Evolutionary conservation across 2,113 vertebrate species (phyloP).

Genomic region (Paradisaea rubra): DNA sequence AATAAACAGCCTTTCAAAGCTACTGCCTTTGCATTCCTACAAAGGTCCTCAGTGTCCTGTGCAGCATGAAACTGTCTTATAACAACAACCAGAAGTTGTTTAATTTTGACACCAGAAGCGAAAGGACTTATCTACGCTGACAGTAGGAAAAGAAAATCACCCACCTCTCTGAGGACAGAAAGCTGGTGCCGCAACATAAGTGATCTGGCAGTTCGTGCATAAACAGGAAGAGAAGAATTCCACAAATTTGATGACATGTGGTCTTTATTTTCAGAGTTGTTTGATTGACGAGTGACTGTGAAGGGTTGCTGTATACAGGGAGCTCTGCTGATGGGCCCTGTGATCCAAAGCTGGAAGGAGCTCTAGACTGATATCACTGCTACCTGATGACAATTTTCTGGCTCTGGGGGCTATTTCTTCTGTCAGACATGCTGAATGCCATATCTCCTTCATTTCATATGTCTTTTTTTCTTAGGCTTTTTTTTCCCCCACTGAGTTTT

Average conservation of each 20-base stretch:
- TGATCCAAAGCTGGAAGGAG: slow-evolving; percentile 60
- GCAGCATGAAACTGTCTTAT: neutral
- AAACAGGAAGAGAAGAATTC: slow-evolving; percentile 60
- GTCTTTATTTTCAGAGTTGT: slow-evolving; percentile 57
- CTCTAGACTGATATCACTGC: slow-evolving; percentile 38
- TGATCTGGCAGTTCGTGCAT: slow-evolving; percentile 52
- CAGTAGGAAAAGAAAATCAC: slow-evolving; percentile 10
- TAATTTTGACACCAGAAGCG: neutral
- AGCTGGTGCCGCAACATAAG: slow-evolving; percentile 45
- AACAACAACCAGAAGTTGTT: neutral
- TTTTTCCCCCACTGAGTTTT: neutral
- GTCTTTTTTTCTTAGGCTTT: neutral
- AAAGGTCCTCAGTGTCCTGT: neutral
- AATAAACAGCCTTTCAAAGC: neutral
- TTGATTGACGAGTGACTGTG: slow-evolving; percentile 60
- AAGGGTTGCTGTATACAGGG: slow-evolving; percentile 25
- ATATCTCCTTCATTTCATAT: slow-evolving; percentile 28
- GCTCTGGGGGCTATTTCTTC: slow-evolving; percentile 45
- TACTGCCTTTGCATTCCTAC: neutral
- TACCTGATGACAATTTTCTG: slow-evolving; percentile 56
- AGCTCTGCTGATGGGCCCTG: slow-evolving; percentile 51
- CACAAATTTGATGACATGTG: slow-evolving; percentile 61
- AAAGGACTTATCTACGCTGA: neutral
- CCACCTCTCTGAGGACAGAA: neutral
- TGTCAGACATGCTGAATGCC: slow-evolving; percentile 44